These are phyloP conservation scores for Drosophila birchii DNA, from an alignment of 2,888 invertebrate genomes.

Conservation along the genomic window DNA sequence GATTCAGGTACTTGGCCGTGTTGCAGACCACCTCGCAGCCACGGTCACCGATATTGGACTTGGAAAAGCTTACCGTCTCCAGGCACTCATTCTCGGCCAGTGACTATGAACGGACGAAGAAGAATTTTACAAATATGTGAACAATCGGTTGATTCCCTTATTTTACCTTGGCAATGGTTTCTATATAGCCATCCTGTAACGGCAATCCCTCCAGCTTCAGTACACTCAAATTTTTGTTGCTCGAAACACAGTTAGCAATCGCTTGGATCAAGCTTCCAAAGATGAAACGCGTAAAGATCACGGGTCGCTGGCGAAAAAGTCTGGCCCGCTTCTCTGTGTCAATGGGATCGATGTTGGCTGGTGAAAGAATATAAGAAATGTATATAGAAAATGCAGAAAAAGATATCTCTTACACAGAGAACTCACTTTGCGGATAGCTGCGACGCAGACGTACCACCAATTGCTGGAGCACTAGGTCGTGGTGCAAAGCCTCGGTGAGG, in stretches of 20 bases:
- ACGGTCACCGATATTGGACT: conserved; percentile 89
- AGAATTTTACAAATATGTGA: not conserved
- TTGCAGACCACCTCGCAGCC: conserved; percentile 90
- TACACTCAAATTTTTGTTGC: conserved; percentile 87
- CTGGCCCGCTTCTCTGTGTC: conserved; percentile 88
- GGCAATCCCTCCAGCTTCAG: conserved; percentile 90
- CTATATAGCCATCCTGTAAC: conserved; percentile 88
- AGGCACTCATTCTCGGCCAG: conserved; percentile 88
- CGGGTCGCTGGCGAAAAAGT: conserved; percentile 87
- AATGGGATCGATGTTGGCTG: conserved; percentile 81
- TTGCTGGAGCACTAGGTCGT: conserved; percentile 90
- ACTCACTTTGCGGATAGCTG: conserved; percentile 78
- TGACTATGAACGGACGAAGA: conserved; percentile 83
- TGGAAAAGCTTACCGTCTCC: conserved; percentile 88
- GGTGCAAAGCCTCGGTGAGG: conserved; percentile 89
- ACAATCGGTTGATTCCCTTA: not conserved
- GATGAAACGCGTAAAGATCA: conserved; percentile 89
- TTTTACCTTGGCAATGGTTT: conserved; percentile 86
- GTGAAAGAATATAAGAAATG: not conserved
- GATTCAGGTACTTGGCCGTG: conserved; percentile 88
- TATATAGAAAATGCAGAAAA: not conserved
- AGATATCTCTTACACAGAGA: not conserved
- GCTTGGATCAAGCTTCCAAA: conserved; percentile 89
- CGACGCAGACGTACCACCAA: conserved; percentile 88
- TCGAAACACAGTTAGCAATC: conserved; percentile 87